Base-by-base conservation (phyloP, 2,888 invertebrate genomes). In the Trichacis sp. region DNA sequence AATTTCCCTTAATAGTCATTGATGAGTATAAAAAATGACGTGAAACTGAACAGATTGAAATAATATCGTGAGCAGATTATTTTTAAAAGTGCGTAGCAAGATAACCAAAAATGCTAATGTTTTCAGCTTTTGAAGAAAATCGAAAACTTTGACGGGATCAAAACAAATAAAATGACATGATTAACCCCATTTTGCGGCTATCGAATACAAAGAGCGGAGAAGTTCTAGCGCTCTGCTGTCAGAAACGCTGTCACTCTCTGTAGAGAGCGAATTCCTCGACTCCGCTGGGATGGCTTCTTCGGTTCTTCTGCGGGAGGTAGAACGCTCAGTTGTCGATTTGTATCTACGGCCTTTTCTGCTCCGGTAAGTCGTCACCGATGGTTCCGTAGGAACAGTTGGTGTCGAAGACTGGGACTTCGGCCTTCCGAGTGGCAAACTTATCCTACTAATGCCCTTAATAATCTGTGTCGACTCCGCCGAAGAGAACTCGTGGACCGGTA, bases 101-200 rank as follows among this genome's bases (percentile, higher is more conserved):
- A n/a, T n/a, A n/a, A n/a, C n/a, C n/a, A n/a, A n/a, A n/a, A n/a
- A n/a, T n/a, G n/a, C n/a, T n/a, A n/a, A n/a, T n/a, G n/a, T n/a
- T n/a, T n/a, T n/a, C n/a, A n/a, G n/a, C n/a, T n/a, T n/a, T n/a
- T n/a, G n/a, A n/a, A n/a, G n/a, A n/a, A n/a, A n/a, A n/a, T n/a
- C n/a, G n/a, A n/a, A n/a, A n/a, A n/a, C n/a, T n/a, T n/a, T n/a
- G n/a, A n/a, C n/a, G n/a, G n/a, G n/a, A n/a, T n/a, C n/a, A n/a
- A n/a, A n/a, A n/a, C n/a, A n/a, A n/a, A n/a, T n/a, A n/a, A n/a
- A n/a, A n/a, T n/a, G n/a, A 43, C 48, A 43, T 5, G 20, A 63
- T 85, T 87, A 88, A 75, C 93, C 93, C 89, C 93, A 94, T 85
- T 91, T 90, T 15, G 94, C 92, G 57, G 94, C 94, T 81, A 95